phyloP scores from a whole-genome alignment of 2,888 invertebrate genomes.

The Strigamia crassipes region DNA sequence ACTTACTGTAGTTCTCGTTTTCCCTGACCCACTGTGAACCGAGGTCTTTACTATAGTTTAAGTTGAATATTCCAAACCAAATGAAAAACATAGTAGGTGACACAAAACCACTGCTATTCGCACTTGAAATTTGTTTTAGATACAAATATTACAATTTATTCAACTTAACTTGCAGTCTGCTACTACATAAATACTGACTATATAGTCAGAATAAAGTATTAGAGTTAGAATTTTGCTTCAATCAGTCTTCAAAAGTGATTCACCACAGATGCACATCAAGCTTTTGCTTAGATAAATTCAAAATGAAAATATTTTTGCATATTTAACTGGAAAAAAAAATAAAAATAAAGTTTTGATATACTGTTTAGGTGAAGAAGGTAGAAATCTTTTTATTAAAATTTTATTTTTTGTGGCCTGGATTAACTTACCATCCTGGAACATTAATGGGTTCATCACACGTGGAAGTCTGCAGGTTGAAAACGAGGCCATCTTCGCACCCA shows the following conservation, averaged over 20 bases:
- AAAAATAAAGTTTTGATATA: neutral
- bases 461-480: constrained; percentile 55
- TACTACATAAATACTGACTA: neutral
- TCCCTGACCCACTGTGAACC: constrained; percentile 29
- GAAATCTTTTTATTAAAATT: neutral
- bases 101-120: neutral
- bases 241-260: too few relatives aligned
- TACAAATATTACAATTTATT: neutral
- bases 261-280: too few relatives aligned
- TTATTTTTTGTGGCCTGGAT: neutral
- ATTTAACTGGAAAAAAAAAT: neutral
- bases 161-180: neutral
- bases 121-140: too few relatives aligned
- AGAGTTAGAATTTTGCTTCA: neutral
- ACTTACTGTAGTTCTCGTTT: constrained; percentile 2
- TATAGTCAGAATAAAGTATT: neutral
- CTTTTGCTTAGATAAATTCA: too few relatives aligned
- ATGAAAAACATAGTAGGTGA: neutral
- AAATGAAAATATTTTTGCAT: neutral
- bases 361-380: neutral
- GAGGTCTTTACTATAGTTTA: neutral
- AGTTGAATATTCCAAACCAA: neutral
- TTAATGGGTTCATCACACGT: constrained; percentile 57
- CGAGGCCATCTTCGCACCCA: constrained; percentile 56
- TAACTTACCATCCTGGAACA: constrained; percentile 57